Evolutionary conservation across 2,888 invertebrate species (phyloP).

Genomic region (Meganola albula): DNA sequence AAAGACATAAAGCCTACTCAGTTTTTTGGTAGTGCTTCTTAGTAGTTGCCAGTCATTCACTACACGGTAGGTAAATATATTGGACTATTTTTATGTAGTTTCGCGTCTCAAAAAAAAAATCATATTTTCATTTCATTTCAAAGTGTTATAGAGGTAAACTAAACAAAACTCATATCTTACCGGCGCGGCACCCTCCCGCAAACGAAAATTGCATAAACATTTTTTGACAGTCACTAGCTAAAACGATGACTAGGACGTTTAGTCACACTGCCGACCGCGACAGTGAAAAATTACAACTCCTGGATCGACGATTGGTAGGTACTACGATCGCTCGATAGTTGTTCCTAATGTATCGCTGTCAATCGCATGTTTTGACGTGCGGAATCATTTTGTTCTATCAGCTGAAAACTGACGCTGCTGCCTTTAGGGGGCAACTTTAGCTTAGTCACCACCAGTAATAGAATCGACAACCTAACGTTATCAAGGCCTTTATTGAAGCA

Average conservation of each 20-base stretch:
- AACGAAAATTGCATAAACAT: conserved; percentile 63
- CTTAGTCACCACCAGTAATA: conserved; percentile 56
- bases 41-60: too few relatives aligned
- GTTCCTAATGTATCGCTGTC: conserved; percentile 73
- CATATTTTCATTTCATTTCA: too few relatives aligned
- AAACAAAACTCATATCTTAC: conserved; percentile 54
- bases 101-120: too few relatives aligned
- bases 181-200: conserved; percentile 39
- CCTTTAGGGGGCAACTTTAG: conserved; percentile 38
- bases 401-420: conserved; percentile 36
- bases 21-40: too few relatives aligned
- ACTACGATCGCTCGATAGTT: conserved; percentile 66
- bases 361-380: conserved; percentile 68
- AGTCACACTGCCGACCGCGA: conserved; percentile 68
- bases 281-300: conserved; percentile 71
- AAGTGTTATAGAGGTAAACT: too few relatives aligned
- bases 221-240: conserved; percentile 70
- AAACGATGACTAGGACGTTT: conserved; percentile 67
- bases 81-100: too few relatives aligned
- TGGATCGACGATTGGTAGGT: conserved; percentile 50
- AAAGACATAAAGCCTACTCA: too few relatives aligned
- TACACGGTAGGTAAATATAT: too few relatives aligned
- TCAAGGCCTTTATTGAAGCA: too few relatives aligned
- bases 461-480: conserved; percentile 41
- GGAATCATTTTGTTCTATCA: conserved; percentile 61